These are phyloP conservation scores for Drosophila siamana DNA, from an alignment of 2,888 invertebrate species.

Conservation along the genomic window DNA sequence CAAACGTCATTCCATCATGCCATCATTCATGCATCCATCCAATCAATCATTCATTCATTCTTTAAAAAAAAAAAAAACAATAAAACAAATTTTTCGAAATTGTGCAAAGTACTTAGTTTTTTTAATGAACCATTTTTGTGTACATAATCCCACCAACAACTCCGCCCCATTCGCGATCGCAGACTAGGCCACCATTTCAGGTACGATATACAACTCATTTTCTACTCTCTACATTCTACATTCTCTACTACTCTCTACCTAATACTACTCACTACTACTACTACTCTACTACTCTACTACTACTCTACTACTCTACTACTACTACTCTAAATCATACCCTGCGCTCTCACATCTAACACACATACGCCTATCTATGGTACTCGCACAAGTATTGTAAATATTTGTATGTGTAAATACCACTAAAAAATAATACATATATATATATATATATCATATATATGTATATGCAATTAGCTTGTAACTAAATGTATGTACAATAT, in stretches of 20 bases:
- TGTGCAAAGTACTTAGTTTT: conserved; percentile 75
- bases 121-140: conserved; percentile 81
- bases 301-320: conserved; percentile 45
- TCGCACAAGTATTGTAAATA: not conserved
- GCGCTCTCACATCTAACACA: conserved; percentile 18
- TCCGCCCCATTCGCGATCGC: conserved; percentile 81
- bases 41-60: conserved; percentile 40
- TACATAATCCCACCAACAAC: conserved; percentile 80
- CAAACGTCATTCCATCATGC: conserved; percentile 32
- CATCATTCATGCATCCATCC: conserved; percentile 41
- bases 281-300: conserved; percentile 45
- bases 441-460: not conserved
- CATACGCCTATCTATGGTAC: not conserved
- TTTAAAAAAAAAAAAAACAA: conserved; percentile 53
- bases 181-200: conserved; percentile 85
- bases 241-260: conserved; percentile 28
- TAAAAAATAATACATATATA: not conserved
- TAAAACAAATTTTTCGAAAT: conserved; percentile 70
- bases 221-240: conserved; percentile 58
- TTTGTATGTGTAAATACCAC: not conserved
- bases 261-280: conserved; percentile 81
- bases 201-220: conserved; percentile 84
- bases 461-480: too few species aligned
- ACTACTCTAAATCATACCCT: too few species aligned
- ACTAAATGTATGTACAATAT: too few species aligned